phyloP scores from a whole-genome alignment of 2,888 invertebrate species.

The Limnephilus rhombicus region DNA sequence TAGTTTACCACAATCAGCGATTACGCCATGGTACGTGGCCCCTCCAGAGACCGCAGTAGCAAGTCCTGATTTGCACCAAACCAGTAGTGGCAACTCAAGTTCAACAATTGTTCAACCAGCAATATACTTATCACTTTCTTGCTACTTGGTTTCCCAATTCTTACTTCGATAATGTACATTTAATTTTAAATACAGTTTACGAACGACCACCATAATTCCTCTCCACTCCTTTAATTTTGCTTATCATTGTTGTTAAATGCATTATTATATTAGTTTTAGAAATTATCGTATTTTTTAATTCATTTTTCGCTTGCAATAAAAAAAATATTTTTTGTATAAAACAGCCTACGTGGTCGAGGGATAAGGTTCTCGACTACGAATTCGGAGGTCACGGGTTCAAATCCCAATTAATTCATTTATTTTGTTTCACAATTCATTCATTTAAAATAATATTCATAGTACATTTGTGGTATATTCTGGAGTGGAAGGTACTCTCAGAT shows the following conservation, averaged over 20 bases:
- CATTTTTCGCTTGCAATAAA: not conserved
- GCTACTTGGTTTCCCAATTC: not conserved
- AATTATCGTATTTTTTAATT: not conserved
- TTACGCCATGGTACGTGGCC: not conserved
- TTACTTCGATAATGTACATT: not conserved
- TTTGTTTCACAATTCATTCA: not conserved
- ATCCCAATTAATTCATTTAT: not conserved
- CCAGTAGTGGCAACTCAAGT: not conserved
- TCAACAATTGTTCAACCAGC: not conserved
- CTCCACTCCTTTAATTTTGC: too few relatives aligned
- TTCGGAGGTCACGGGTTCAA: too few relatives aligned
- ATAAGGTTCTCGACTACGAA: too few relatives aligned
- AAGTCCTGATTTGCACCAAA: not conserved
- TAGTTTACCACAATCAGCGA: not conserved
- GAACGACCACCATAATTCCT: too few relatives aligned
- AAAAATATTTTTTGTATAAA: not conserved
- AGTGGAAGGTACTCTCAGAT: too few relatives aligned
- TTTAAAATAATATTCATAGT: too few relatives aligned
- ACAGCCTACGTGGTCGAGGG: too few relatives aligned
- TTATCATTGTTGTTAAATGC: too few relatives aligned
- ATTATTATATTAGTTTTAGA: too few relatives aligned
- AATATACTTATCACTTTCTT: not conserved
- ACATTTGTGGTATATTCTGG: too few relatives aligned
- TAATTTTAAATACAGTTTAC: not conserved
- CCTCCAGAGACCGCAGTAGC: not conserved